Evolutionary conservation across 2,888 invertebrate genomes (phyloP).

Genomic region (Drosophila tripunctata): DNA sequence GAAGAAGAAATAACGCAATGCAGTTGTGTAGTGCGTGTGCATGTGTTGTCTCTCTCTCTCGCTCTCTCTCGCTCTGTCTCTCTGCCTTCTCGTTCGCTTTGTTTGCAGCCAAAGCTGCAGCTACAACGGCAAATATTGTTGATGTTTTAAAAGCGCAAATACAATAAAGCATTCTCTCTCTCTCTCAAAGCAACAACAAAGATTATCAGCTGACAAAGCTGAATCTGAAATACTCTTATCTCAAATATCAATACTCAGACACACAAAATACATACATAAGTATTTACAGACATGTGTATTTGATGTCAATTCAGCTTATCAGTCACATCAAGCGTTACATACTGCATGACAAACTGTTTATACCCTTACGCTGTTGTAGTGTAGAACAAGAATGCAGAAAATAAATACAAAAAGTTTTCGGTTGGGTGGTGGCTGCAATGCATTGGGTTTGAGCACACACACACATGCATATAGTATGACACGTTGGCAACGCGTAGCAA

Average conservation of each 20-base stretch:
- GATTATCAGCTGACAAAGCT: background rate
- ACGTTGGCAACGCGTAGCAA: conserved; percentile 55
- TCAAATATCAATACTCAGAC: background rate
- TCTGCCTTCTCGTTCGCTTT: background rate
- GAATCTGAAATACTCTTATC: background rate
- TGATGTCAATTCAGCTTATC: background rate
- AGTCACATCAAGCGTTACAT: background rate
- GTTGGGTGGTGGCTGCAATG: conserved; percentile 62
- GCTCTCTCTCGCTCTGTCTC: background rate
- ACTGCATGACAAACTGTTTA: background rate
- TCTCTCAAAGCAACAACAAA: conserved; percentile 1
- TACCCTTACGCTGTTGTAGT: background rate
- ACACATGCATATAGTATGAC: no score
- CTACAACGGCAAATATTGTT: conserved; percentile 64
- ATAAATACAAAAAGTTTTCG: conserved; percentile 27
- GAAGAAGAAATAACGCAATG: conserved; percentile 55
- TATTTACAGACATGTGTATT: no score
- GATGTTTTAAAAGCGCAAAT: conserved; percentile 66
- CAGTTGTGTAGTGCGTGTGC: conserved; percentile 48
- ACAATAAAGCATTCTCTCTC: conserved; percentile 60
- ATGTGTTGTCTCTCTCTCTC: conserved; percentile 18
- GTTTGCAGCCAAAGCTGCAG: conserved; percentile 34
- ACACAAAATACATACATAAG: background rate
- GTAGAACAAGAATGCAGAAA: conserved; percentile 39
- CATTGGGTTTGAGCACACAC: conserved; percentile 39